Percentiles rank a stretch among this genome's conserved stretches.
These are phyloP conservation scores for pig (Sus scrofa) DNA, from an alignment of 2,113 vertebrate genomes.

Conservation along the genomic window DNA sequence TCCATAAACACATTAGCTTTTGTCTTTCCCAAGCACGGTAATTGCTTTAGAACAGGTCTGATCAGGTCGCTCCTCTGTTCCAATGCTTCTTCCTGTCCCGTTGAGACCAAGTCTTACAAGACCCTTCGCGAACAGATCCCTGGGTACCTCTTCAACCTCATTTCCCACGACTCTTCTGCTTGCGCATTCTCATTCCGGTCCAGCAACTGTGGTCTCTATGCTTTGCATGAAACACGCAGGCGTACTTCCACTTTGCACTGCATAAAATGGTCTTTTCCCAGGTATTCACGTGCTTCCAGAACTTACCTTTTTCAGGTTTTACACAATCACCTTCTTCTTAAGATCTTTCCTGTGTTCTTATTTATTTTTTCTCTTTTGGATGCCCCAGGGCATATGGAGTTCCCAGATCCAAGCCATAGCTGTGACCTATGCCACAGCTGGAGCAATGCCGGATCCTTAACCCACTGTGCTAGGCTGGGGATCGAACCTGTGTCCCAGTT, in stretches of 20 bases:
- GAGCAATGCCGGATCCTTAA: no score
- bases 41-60: not conserved
- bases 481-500: no score
- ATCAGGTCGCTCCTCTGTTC: not conserved
- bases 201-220: not conserved
- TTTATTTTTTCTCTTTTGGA: not conserved
- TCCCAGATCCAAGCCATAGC: no score
- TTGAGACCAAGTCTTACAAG: not conserved
- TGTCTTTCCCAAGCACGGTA: not conserved
- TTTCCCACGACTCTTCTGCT: not conserved
- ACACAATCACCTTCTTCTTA: not conserved
- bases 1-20: fast-evolving
- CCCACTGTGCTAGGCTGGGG: no score
- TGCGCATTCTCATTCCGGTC: not conserved
- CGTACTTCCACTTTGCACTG: not conserved
- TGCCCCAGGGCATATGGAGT: no score
- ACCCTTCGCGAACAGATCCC: not conserved
- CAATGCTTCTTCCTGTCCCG: not conserved
- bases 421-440: no score
- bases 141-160: not conserved
- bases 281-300: not conserved
- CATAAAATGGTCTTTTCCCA: not conserved
- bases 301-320: not conserved
- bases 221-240: not conserved
- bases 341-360: not conserved